Percentiles rank a stretch among this genome's conserved stretches.
These are phyloP conservation scores for Bothrops jararaca DNA, from an alignment of 2,113 vertebrate species.

Conservation along the genomic window DNA sequence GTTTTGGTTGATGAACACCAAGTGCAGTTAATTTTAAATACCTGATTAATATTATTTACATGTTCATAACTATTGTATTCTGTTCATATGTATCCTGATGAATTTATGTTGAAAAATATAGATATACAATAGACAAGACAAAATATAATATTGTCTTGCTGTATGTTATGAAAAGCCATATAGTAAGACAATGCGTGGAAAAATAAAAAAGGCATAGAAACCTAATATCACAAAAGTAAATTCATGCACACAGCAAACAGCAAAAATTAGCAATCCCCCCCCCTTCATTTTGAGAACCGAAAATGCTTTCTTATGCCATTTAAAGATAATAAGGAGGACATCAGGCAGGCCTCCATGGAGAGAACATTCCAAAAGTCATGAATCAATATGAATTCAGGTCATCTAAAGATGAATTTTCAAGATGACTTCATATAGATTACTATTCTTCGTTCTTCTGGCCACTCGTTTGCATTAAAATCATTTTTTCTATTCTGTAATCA, in stretches of 20 bases:
- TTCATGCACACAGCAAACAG: neutral
- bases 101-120: too few relatives aligned
- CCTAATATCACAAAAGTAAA: neutral
- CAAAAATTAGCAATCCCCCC: neutral
- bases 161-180: too few relatives aligned
- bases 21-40: neutral
- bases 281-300: neutral
- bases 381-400: neutral
- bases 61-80: neutral
- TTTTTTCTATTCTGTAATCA: neutral
- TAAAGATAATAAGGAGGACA: neutral
- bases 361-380: neutral
- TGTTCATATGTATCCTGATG: neutral
- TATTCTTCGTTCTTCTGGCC: neutral
- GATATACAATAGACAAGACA: too few relatives aligned
- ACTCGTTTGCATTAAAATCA: neutral
- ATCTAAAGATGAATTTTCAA: neutral
- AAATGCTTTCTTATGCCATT: neutral
- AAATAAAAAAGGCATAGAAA: neutral
- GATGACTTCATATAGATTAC: neutral
- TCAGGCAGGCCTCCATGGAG: neutral
- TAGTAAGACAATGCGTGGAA: neutral
- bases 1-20: neutral
- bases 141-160: too few relatives aligned
- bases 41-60: neutral